Percentiles rank a stretch among this genome's conserved stretches.
Conservation (phyloP, 1,140 invertebrate genomes). For the Drosophila bocki region DNA sequence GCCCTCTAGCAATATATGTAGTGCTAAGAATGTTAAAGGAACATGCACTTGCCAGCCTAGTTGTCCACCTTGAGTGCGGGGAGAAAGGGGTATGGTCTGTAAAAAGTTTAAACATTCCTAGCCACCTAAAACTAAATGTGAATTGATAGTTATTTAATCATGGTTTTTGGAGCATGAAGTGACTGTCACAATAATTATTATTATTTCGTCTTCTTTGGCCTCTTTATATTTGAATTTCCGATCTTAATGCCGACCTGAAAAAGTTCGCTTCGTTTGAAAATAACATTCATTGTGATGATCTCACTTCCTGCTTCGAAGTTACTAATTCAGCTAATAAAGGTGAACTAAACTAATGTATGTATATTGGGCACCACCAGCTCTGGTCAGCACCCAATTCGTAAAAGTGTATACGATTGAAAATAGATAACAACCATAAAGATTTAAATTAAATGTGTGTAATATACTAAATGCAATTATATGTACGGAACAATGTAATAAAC, state of each 20-base stretch:
- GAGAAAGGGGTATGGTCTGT: not conserved
- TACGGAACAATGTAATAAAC: slow-evolving; percentile 45
- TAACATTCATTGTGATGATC: slow-evolving; percentile 25
- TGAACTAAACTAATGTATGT: slow-evolving; percentile 31
- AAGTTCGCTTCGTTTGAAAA: not conserved
- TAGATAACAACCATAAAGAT: slow-evolving; percentile 40
- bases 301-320: slow-evolving; percentile 27
- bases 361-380: slow-evolving; percentile 17
- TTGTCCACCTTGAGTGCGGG: slow-evolving; percentile 19
- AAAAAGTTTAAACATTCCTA: not conserved
- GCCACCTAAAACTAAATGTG: slow-evolving; percentile 23
- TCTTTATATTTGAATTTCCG: not conserved
- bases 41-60: slow-evolving; percentile 29
- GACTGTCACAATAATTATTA: slow-evolving; percentile 1
- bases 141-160: slow-evolving; percentile 29
- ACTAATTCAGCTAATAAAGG: slow-evolving; percentile 21
- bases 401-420: slow-evolving; percentile 39
- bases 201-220: not conserved
- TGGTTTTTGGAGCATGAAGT: slow-evolving; percentile 13
- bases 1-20: slow-evolving; percentile 33
- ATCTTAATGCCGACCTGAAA: not conserved
- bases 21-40: slow-evolving; percentile 20
- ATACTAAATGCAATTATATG: slow-evolving; percentile 49
- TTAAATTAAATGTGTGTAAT: slow-evolving; percentile 44
- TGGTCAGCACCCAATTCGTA: slow-evolving; percentile 15